Evolutionary conservation across 2,113 vertebrate genomes (phyloP).

Genomic region (Mus spicilegus): DNA sequence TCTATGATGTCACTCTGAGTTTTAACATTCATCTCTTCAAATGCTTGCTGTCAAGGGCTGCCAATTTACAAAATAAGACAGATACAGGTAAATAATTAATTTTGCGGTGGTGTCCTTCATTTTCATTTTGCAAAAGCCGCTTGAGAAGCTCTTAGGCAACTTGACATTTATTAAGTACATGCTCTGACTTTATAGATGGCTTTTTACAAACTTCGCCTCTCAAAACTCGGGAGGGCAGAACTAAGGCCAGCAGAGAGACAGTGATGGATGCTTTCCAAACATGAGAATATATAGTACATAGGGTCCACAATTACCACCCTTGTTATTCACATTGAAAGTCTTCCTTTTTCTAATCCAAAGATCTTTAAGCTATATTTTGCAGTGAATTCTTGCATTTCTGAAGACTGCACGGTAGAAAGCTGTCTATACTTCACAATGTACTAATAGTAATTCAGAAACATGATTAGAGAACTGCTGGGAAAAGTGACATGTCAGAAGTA

Average conservation of each 20-base stretch:
- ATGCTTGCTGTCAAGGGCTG: not conserved
- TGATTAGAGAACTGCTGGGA: constrained; percentile 78
- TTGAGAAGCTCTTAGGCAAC: not conserved
- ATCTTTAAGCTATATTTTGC: constrained; percentile 24
- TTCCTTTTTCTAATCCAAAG: constrained; percentile 20
- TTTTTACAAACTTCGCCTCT: constrained; percentile 8
- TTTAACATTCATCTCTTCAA: constrained; percentile 32
- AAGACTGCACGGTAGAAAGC: not conserved
- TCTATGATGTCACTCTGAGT: not conserved
- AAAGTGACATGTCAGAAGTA: constrained; percentile 83
- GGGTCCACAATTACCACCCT: not conserved
- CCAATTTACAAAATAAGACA: constrained; percentile 34
- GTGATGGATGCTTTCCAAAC: not conserved
- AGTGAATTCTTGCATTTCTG: constrained; percentile 15
- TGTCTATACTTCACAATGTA: constrained; percentile 65
- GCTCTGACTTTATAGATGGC: not conserved
- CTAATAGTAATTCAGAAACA: constrained; percentile 80
- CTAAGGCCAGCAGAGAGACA: not conserved
- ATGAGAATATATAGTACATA: not conserved
- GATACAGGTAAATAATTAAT: constrained; percentile 46
- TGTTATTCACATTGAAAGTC: constrained; percentile 26
- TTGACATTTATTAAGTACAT: constrained; percentile 52
- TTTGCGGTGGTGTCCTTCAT: not conserved
- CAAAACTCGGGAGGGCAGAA: not conserved
- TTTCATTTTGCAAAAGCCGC: constrained; percentile 54